Evolutionary conservation across 2,113 vertebrate species (phyloP).

Genomic region (Podilymbus podiceps): DNA sequence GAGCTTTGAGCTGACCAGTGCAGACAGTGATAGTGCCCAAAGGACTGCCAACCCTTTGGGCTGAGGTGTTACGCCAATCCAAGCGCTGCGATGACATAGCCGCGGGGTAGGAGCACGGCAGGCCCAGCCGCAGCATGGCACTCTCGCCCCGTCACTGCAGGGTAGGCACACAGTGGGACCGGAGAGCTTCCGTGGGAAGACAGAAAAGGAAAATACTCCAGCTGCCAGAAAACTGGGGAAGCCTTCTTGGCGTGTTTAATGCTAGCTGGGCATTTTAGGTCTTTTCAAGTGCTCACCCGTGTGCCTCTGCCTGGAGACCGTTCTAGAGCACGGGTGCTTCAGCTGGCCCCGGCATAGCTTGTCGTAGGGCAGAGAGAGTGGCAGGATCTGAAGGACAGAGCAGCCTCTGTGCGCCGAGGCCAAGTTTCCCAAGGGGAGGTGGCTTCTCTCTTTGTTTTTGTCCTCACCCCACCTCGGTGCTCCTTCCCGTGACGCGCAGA

Average conservation of each 20-base stretch:
- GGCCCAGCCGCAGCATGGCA: fast-evolving
- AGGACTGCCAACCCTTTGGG: not conserved
- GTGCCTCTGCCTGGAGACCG: fast-evolving
- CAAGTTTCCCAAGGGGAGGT: not conserved
- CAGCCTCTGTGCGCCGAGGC: too few species aligned
- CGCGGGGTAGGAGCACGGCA: not conserved
- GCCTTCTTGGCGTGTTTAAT: not conserved
- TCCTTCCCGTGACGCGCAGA: not conserved
- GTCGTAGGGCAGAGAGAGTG: not conserved
- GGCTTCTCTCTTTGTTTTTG: not conserved
- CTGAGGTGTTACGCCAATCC: fast-evolving
- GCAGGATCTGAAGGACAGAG: not conserved
- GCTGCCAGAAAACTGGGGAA: not conserved
- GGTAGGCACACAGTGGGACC: fast-evolving
- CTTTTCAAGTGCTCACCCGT: not conserved
- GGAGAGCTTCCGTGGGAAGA: not conserved
- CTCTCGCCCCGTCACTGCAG: fast-evolving
- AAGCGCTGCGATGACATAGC: fast-evolving
- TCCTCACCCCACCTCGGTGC: not conserved
- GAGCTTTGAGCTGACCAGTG: not conserved
- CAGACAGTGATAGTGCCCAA: not conserved
- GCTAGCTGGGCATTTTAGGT: not conserved
- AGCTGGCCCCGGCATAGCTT: not conserved
- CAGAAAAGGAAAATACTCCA: not conserved
- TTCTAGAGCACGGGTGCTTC: not conserved